Conservation (phyloP, 2,113 vertebrate species). For the Empidonax alnorum region DNA sequence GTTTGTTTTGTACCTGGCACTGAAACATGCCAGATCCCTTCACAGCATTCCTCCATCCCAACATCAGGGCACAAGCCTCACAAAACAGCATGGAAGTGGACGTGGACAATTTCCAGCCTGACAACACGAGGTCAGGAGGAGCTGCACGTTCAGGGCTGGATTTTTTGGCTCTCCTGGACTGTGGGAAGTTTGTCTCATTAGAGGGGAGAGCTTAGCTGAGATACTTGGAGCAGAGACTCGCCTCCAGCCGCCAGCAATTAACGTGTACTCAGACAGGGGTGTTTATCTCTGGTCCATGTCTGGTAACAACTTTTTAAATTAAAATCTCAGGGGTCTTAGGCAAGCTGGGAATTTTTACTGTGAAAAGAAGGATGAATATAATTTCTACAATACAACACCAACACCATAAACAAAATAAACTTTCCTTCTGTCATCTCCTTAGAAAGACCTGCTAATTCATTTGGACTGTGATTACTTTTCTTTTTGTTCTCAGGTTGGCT, state of each 20-base stretch:
- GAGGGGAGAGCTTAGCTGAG: not conserved
- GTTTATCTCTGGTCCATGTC: not conserved
- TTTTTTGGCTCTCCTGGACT: not conserved
- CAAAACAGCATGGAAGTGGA: not conserved
- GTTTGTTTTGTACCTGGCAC: constrained; percentile 19
- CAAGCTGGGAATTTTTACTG: not conserved
- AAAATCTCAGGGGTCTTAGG: not conserved
- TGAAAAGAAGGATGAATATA: not conserved
- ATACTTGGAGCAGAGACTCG: not conserved
- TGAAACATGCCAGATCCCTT: not conserved
- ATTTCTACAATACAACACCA: not conserved
- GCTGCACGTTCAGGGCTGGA: not conserved
- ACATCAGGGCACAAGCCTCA: not conserved
- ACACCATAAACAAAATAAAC: not conserved
- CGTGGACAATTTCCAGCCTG: not conserved
- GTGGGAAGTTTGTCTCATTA: not conserved
- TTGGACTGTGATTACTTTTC: not conserved
- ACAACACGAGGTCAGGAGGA: not conserved
- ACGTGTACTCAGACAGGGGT: not conserved
- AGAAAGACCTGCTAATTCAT: not conserved
- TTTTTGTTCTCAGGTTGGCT: not conserved
- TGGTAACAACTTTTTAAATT: not conserved
- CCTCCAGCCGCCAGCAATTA: not conserved
- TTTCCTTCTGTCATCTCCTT: not conserved
- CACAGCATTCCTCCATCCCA: not conserved